Conservation (phyloP, 2,888 invertebrate genomes). For the Eilema griseolum region DNA sequence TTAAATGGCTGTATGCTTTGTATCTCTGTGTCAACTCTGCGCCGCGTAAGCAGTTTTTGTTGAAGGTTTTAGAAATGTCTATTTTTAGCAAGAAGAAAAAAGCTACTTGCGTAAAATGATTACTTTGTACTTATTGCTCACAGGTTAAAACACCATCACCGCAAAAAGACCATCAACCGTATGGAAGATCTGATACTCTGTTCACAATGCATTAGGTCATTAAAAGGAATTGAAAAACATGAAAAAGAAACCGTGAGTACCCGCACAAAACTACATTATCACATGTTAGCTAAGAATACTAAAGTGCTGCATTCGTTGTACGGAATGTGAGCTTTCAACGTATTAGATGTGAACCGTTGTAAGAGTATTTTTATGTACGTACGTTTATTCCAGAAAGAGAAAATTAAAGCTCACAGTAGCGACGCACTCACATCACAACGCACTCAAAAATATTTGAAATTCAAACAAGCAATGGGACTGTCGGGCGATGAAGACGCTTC, state of each 20-base stretch:
- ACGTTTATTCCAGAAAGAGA: slow-evolving; percentile 74
- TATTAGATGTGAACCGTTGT: neutral
- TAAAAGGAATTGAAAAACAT: slow-evolving; percentile 78
- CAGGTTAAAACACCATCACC: slow-evolving; percentile 80
- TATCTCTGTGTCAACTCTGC: too few relatives aligned
- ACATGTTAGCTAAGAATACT: neutral
- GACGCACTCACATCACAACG: slow-evolving; percentile 62
- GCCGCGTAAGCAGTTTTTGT: too few relatives aligned
- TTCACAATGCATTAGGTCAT: slow-evolving; percentile 74
- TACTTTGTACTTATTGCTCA: slow-evolving; percentile 21
- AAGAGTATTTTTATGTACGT: slow-evolving; percentile 40
- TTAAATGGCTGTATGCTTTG: too few relatives aligned
- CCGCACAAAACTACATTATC: slow-evolving; percentile 1
- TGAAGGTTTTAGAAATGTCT: too few relatives aligned
- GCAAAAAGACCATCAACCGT: slow-evolving; percentile 80
- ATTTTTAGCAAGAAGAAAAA: neutral
- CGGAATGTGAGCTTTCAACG: slow-evolving; percentile 32
- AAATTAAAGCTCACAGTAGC: slow-evolving; percentile 69
- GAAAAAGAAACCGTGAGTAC: slow-evolving; percentile 80
- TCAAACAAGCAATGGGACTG: slow-evolving; percentile 79
- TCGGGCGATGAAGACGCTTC: slow-evolving; percentile 80
- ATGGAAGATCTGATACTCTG: slow-evolving; percentile 82
- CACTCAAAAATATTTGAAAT: slow-evolving; percentile 74
- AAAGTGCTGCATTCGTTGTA: slow-evolving; percentile 33
- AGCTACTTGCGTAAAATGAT: neutral